A percentile compares a stretch with the other conserved stretches of the same genome.
Conservation (phyloP, 2,113 vertebrate genomes). For the Dipodomys ordii region DNA sequence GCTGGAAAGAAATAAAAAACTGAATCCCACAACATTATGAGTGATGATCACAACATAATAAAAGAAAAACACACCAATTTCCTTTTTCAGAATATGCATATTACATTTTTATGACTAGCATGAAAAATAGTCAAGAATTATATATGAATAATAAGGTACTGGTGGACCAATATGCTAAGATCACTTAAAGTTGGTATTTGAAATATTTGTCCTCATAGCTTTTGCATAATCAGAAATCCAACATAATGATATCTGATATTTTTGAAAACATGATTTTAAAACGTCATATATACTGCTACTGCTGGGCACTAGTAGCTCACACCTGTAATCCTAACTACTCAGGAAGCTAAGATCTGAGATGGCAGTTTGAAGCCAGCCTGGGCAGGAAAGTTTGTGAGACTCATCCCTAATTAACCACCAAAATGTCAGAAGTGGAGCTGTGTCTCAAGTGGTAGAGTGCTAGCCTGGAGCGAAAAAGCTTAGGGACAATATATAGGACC, state of each 20-base stretch:
- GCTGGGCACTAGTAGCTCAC: no score
- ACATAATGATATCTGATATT: background rate
- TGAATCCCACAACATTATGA: background rate
- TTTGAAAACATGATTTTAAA: constrained; percentile 22
- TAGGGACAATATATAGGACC: no score
- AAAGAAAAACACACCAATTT: constrained; percentile 2
- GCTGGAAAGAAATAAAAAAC: constrained; percentile 65
- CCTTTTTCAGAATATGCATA: background rate
- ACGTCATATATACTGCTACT: background rate
- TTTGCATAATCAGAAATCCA: constrained; percentile 31
- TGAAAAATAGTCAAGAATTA: constrained; percentile 36
- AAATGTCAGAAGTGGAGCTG: no score
- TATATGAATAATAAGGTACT: background rate
- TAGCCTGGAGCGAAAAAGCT: no score
- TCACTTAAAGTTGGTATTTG: background rate
- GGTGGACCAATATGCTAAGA: background rate
- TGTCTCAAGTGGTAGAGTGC: no score
- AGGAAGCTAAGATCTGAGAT: no score
- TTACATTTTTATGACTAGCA: background rate
- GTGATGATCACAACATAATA: constrained; percentile 7
- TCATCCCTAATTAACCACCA: no score
- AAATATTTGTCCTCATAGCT: background rate
- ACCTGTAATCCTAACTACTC: no score
- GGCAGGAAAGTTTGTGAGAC: no score
- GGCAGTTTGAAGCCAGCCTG: no score